A percentile compares a stretch with the other conserved stretches of the same genome.
Conservation (phyloP, 1,140 invertebrate genomes). For the Samia ricini region DNA sequence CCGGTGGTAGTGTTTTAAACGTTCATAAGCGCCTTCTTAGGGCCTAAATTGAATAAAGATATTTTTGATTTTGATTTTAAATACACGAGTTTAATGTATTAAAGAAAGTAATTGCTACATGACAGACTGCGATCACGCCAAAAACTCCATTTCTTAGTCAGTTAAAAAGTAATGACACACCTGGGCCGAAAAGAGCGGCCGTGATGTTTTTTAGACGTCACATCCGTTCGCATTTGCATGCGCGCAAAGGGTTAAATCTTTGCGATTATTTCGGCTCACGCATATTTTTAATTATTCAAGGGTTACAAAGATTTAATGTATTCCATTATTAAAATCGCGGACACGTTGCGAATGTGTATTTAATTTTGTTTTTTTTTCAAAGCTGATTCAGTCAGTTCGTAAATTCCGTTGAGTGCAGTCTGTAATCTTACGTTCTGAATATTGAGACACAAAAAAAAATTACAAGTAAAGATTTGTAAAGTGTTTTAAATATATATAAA, state of each 20-base stretch:
- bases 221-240: slow-evolving; percentile 66
- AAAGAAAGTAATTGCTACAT: too few relatives aligned
- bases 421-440: background rate
- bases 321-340: slow-evolving; percentile 40
- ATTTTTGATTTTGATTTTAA: too few relatives aligned
- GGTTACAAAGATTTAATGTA: slow-evolving; percentile 62
- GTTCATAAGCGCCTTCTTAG: too few relatives aligned
- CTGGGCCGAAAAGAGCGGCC: slow-evolving; percentile 54
- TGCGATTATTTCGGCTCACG: slow-evolving; percentile 69
- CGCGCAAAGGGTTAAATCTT: slow-evolving; percentile 73
- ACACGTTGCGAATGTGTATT: slow-evolving; percentile 40
- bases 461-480: background rate
- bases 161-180: slow-evolving; percentile 44
- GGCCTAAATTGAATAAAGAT: too few relatives aligned
- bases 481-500: too few relatives aligned
- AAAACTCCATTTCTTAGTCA: too few relatives aligned
- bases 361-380: background rate
- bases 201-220: slow-evolving; percentile 35
- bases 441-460: background rate
- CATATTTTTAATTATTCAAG: slow-evolving; percentile 76
- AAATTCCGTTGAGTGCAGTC: slow-evolving; percentile 47
- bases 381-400: slow-evolving; percentile 51
- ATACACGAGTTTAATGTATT: too few relatives aligned
- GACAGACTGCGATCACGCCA: too few relatives aligned
- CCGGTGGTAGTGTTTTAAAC: too few relatives aligned